Evolutionary conservation across 92 coral and sea anemone genomes (phyloP), one percentile per base, ranked within the genome.

Genomic region (Porites cylindrica): DNA sequence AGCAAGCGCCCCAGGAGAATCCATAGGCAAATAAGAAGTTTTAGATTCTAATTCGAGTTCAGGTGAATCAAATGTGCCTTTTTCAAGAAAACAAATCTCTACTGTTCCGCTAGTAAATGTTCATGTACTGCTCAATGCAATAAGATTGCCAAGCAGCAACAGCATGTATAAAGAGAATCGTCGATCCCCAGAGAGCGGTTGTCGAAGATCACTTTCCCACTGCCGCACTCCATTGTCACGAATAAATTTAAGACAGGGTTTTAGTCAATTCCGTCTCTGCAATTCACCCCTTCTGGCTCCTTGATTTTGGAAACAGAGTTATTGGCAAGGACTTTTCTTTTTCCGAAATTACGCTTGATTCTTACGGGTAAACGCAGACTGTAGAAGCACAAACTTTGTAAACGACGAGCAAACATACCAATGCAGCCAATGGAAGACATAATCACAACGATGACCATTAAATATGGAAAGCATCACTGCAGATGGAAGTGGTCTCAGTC

Each of bases 221-320:
- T 89, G 4, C 64, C 76, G 20, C 1, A 2, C 68, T 78, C 61
- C 24, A 84, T 9, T 21, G 86, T 84, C 21, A 71, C 89, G 70
- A 47, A 89, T 76, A 89, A 79, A 72, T 59, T 81, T 60, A 89
- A 65, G 58, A 61, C 89, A 43, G 80, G 82, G 24, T 80, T 89
- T 85, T 84, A 79, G 64, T 89, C 92, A 62, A 78, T 43, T 60
- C 66, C 74, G 14, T 43, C 1, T 51, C 70, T 80, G 0, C 47
- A 10, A 32, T 14, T 75, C 10, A 74, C 81, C 53, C 51, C 51
- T 56, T 16, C 54, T 23, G 87, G 87, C 17, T 74, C 18, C 59
- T 88, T 62, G 12, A 71, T 53, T 53, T 51, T 70, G 54, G 77
- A 56, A 81, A 82, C 67, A 26, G 82, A 82, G 65, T 87, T 87